Conservation (phyloP, 2,113 vertebrate species). For the Ophthalmotilapia sp. region DNA sequence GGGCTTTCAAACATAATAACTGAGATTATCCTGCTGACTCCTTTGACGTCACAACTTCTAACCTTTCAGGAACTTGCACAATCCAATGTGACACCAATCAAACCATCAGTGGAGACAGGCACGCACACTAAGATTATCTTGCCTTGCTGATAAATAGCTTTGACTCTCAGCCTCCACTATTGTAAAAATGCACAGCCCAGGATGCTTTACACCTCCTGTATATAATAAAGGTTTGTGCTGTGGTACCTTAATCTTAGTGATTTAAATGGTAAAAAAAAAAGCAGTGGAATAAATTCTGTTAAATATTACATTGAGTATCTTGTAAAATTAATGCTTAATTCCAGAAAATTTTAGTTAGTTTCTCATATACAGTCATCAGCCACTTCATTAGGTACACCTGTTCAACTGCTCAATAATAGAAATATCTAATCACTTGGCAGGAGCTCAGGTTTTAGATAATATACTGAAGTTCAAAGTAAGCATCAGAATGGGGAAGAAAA, state of each 20-base stretch:
- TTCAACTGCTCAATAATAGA: neutral
- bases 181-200: neutral
- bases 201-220: neutral
- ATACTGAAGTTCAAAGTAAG: neutral
- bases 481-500: neutral
- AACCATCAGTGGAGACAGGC: neutral
- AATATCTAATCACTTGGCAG: neutral
- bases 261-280: neutral
- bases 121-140: neutral
- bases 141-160: neutral
- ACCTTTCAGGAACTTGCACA: neutral
- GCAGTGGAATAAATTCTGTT: neutral
- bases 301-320: neutral
- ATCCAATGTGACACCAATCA: neutral
- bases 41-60: constrained; percentile 1
- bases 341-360: neutral
- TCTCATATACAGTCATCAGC: neutral
- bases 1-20: constrained; percentile 19
- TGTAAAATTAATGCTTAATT: neutral
- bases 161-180: neutral
- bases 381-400: neutral
- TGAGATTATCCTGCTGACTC: constrained; percentile 16
- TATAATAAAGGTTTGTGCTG: neutral
- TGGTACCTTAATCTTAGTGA: neutral
- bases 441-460: neutral